Evolutionary conservation across 2,113 vertebrate species (phyloP).

Genomic region (Paedocypris sp.): DNA sequence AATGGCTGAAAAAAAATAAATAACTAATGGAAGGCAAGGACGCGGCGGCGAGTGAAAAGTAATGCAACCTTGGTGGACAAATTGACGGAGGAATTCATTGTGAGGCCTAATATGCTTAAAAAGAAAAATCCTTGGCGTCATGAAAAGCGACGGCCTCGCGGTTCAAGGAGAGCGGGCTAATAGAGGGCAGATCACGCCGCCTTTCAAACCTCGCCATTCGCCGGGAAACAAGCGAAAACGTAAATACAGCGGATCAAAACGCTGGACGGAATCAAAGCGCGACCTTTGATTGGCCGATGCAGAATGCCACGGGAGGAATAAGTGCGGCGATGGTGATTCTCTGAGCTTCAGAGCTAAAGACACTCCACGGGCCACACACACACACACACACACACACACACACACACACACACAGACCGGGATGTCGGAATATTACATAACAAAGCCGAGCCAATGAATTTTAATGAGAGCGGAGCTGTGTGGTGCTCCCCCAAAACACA

Average conservation of each 20-base stretch:
- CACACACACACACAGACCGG: too few species aligned
- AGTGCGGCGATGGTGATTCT: conserved; percentile 12
- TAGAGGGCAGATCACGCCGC: conserved; percentile 37
- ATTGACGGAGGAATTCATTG: conserved; percentile 14
- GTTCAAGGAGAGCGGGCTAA: conserved; percentile 43
- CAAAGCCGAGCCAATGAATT: background rate
- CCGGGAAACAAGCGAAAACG: conserved; percentile 29
- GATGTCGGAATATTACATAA: too few species aligned
- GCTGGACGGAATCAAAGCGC: background rate
- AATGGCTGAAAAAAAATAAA: too few species aligned
- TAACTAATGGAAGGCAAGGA: background rate
- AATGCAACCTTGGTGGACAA: conserved; percentile 1
- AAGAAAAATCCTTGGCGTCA: background rate
- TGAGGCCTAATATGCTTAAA: conserved; percentile 32
- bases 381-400: too few species aligned
- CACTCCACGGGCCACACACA: too few species aligned
- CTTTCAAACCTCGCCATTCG: conserved; percentile 42
- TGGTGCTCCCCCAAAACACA: too few species aligned
- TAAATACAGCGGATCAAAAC: conserved; percentile 32
- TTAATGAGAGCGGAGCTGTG: conserved; percentile 9
- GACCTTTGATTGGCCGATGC: conserved; percentile 20
- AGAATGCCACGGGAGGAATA: background rate
- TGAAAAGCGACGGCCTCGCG: conserved; percentile 36
- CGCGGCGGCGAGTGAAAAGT: background rate
- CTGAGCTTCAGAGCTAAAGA: too few species aligned